A percentile compares a stretch with the other conserved stretches of the same genome.
Conservation (phyloP, 1,140 invertebrate genomes). For the Protaetia brevitarsis region DNA sequence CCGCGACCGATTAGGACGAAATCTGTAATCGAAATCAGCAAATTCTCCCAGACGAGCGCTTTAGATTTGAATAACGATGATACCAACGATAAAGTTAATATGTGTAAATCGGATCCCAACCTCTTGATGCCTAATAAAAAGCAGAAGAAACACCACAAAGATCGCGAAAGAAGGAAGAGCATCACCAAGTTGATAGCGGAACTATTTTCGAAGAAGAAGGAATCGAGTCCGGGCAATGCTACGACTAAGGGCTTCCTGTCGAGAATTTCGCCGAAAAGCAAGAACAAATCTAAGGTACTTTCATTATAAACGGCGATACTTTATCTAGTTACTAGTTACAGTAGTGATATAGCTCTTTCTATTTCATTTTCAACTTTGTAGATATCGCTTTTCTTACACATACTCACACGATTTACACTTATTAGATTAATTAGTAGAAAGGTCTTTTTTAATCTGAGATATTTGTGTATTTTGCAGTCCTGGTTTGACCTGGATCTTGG, state of each 20-base stretch:
- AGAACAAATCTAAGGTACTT: slow-evolving; percentile 67
- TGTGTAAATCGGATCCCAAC: slow-evolving; percentile 60
- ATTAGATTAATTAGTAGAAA: too few relatives aligned
- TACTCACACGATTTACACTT: too few relatives aligned
- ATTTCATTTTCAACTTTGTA: slow-evolving; percentile 17
- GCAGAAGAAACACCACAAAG: slow-evolving; percentile 51
- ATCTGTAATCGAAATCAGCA: slow-evolving; percentile 39
- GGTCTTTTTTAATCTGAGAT: slow-evolving; percentile 21
- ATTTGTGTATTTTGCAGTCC: slow-evolving; percentile 47
- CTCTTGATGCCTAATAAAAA: slow-evolving; percentile 47
- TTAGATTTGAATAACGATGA: slow-evolving; percentile 5
- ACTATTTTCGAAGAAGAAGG: slow-evolving; percentile 67
- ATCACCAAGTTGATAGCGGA: slow-evolving; percentile 81
- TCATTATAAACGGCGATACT: background rate
- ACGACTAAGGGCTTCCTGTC: slow-evolving; percentile 55
- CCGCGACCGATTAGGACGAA: slow-evolving; percentile 33
- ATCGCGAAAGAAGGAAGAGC: slow-evolving; percentile 72
- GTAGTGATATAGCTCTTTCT: background rate
- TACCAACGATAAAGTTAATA: slow-evolving; percentile 36
- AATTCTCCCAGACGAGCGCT: background rate
- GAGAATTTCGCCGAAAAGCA: slow-evolving; percentile 63
- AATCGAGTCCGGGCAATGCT: slow-evolving; percentile 19
- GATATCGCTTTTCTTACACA: too few relatives aligned
- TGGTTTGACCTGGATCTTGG: slow-evolving; percentile 52
- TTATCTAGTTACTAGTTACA: slow-evolving; percentile 24